Evolutionary conservation across 2,888 invertebrate species (phyloP), one percentile per base, ranked within the genome.

Genomic region (Troilus luridus): DNA sequence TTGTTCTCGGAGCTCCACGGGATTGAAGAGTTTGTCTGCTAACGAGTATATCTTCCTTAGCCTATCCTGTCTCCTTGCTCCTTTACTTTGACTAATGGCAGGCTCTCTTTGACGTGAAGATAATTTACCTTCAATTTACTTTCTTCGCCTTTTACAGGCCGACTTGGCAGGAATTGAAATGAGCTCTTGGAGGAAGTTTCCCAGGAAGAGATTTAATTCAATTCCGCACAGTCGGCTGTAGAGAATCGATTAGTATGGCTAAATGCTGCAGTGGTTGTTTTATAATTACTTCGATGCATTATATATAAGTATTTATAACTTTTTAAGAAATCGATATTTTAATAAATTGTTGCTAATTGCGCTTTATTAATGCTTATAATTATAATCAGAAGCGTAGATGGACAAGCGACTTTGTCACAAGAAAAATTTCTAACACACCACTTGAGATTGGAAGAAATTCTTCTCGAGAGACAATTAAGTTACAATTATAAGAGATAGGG

Each of bases 1-100:
- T 85, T 85, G 85, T 85, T 85, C 85, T n/a, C 0, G 0, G 85
- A n/a, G 85, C 85, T 58, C 56, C 85, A n/a, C 85, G 10, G n/a
- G 56, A 8, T 56, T 85, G 85, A 56, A 85, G 72, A 85, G 85
- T 85, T 58, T 85, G 72, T 41, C 85, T 56, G 56, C 85, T 85
- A 85, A 85, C 85, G 85, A 85, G 85, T 85, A 85, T 85, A 85
- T 85, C 85, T 85, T 85, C 85, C 85, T 85, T 58, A 85, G 21
- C 56, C 85, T 58, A 56, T 58, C 85, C 56, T 85, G 56, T 19
- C 56, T 85, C 56, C 54, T 85, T 54, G 56, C 54, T 56, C 85
- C 85, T 85, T 85, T 85, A 85, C 85, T 85, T 85, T 85, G 85
- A 85, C 85, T 85, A 85, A 85, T 85, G 85, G 56, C 56, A 54